A percentile compares a stretch with the other conserved stretches of the same genome.
Conservation (phyloP, 2,113 vertebrate genomes). For the Phyllostomus hastatus region DNA sequence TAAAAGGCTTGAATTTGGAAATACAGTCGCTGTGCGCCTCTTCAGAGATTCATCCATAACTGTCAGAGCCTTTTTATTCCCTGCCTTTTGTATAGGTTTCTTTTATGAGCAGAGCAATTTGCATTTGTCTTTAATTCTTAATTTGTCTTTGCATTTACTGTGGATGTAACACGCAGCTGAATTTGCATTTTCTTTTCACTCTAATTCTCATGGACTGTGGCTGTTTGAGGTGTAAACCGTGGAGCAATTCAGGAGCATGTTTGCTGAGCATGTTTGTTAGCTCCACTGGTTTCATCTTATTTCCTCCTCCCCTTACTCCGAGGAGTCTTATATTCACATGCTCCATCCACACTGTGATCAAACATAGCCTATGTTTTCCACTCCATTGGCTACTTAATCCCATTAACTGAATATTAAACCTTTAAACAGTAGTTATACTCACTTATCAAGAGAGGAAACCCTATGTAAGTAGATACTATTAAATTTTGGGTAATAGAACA, state of each 20-base stretch:
- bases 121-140: conserved; percentile 79
- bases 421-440: conserved; percentile 84
- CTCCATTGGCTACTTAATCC: conserved; percentile 82
- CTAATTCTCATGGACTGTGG: background rate
- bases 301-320: background rate
- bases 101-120: conserved; percentile 76
- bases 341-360: conserved; percentile 77
- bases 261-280: background rate
- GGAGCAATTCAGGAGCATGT: background rate
- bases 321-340: conserved; percentile 73
- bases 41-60: conserved; percentile 77
- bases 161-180: conserved; percentile 71
- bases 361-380: conserved; percentile 78
- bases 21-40: conserved; percentile 59
- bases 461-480: background rate
- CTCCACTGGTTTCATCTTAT: conserved; percentile 54
- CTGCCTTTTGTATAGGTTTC: conserved; percentile 78
- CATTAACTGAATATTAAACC: conserved; percentile 88
- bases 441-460: conserved; percentile 73
- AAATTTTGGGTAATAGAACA: background rate
- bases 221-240: conserved; percentile 45
- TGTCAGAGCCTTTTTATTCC: conserved; percentile 77
- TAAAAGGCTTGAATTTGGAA: conserved; percentile 74
- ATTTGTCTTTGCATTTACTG: conserved; percentile 71
- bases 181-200: conserved; percentile 73